These are phyloP conservation scores for Tetragonisca angustula DNA, from an alignment of 2,888 invertebrate genomes.

Conservation along the genomic window DNA sequence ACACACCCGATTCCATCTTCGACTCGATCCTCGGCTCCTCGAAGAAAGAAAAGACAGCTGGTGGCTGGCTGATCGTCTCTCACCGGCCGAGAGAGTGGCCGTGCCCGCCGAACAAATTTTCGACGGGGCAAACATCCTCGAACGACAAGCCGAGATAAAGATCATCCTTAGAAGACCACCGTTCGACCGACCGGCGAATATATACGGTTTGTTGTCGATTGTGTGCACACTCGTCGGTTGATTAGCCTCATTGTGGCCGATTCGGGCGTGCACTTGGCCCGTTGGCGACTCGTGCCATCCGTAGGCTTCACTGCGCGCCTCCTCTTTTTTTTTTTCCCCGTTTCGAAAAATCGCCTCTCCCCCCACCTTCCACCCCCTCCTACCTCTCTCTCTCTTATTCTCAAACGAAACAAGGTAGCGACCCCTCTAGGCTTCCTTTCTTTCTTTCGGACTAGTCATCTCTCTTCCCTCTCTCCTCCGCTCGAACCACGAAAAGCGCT, in stretches of 20 bases:
- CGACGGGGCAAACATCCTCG: slow-evolving; percentile 7
- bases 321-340: neutral
- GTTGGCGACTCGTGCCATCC: slow-evolving; percentile 58
- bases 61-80: slow-evolving; percentile 23
- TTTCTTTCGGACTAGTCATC: neutral
- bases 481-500: slow-evolving; percentile 76
- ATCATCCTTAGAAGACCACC: slow-evolving; percentile 51
- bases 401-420: slow-evolving; percentile 4
- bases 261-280: slow-evolving; percentile 67
- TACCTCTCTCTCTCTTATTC: too few relatives aligned
- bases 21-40: slow-evolving; percentile 20
- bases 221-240: slow-evolving; percentile 79
- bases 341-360: neutral
- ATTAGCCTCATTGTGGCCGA: slow-evolving; percentile 81
- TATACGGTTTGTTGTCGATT: slow-evolving; percentile 79
- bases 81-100: slow-evolving; percentile 27
- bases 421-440: neutral
- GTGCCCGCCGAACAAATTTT: slow-evolving; percentile 35
- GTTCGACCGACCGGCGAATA: slow-evolving; percentile 34
- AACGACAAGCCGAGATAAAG: slow-evolving; percentile 63
- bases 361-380: neutral
- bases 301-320: slow-evolving; percentile 9
- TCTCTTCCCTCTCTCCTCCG: neutral
- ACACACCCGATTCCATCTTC: slow-evolving; percentile 56
- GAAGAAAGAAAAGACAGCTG: slow-evolving; percentile 47